phyloP scores from a whole-genome alignment of 2,797 vertebrate genomes.

The Anguilla megastoma region DNA sequence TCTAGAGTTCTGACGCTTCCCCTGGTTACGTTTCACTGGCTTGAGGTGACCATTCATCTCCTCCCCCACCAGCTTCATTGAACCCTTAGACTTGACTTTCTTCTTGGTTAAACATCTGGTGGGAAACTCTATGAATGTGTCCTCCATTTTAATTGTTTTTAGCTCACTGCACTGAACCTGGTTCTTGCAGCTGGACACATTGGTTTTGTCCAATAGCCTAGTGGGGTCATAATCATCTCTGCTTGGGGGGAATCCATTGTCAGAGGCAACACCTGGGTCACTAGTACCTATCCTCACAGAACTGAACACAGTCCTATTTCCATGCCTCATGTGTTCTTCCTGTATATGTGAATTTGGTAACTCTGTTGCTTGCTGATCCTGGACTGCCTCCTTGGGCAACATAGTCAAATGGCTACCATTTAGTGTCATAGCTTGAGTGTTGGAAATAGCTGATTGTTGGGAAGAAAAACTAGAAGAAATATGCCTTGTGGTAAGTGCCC shows the following conservation, averaged over 20 bases:
- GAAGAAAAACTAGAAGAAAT: slow-evolving; percentile 81
- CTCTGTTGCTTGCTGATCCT: slow-evolving; percentile 71
- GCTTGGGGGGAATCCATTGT: slow-evolving; percentile 73
- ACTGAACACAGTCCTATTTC: slow-evolving; percentile 69
- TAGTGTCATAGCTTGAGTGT: slow-evolving; percentile 81
- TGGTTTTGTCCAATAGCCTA: slow-evolving; percentile 58
- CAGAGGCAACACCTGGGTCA: slow-evolving; percentile 72
- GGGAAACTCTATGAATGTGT: slow-evolving; percentile 71
- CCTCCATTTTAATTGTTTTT: slow-evolving; percentile 75
- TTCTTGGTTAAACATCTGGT: slow-evolving; percentile 81
- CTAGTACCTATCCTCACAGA: slow-evolving; percentile 73
- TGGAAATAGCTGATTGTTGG: slow-evolving; percentile 74
- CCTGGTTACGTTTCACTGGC: slow-evolving; percentile 77
- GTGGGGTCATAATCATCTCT: slow-evolving; percentile 70
- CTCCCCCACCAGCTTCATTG: slow-evolving; percentile 73
- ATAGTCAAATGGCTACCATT: slow-evolving; percentile 82
- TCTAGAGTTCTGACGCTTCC: slow-evolving; percentile 85
- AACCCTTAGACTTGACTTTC: slow-evolving; percentile 80
- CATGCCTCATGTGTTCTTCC: slow-evolving; percentile 68
- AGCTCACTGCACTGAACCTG: slow-evolving; percentile 61
- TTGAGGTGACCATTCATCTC: slow-evolving; percentile 77
- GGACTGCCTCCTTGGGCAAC: slow-evolving; percentile 54
- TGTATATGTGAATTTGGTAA: slow-evolving; percentile 65
- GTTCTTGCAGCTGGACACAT: slow-evolving; percentile 55
- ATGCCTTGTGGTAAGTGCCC: slow-evolving; percentile 74